Evolutionary conservation across 1,140 invertebrate species (phyloP).

Genomic region (Pseudomyrmex dendroicus): DNA sequence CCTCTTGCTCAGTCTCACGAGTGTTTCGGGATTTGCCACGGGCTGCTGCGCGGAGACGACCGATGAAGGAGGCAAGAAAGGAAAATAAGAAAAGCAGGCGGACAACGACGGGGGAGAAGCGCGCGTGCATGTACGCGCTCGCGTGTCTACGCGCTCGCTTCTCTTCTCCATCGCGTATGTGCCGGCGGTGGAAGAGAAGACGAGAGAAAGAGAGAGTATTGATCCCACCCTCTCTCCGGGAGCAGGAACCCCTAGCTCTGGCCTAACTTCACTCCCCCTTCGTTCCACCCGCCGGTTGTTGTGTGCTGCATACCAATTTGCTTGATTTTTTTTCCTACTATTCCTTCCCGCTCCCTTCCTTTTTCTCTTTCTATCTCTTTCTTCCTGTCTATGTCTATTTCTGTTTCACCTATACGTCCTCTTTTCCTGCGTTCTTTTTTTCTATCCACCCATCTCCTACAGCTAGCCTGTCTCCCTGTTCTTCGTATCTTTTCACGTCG

Average conservation of each 20-base stretch:
- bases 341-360: background rate
- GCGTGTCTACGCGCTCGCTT: slow-evolving; percentile 29
- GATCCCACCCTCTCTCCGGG: slow-evolving; percentile 80
- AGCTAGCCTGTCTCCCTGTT: slow-evolving; percentile 20
- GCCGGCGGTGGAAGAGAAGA: slow-evolving; percentile 77
- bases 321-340: slow-evolving; percentile 82
- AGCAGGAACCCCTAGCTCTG: slow-evolving; percentile 81
- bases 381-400: no score
- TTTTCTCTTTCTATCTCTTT: background rate
- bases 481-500: slow-evolving; percentile 36
- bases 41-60: slow-evolving; percentile 57
- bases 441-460: slow-evolving; percentile 70
- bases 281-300: slow-evolving; percentile 81
- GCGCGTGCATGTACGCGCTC: slow-evolving; percentile 52
- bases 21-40: slow-evolving; percentile 57
- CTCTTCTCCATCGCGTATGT: slow-evolving; percentile 14
- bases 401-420: no score
- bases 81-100: slow-evolving; percentile 42
- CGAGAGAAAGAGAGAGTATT: slow-evolving; percentile 83
- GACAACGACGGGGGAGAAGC: slow-evolving; percentile 29
- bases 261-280: slow-evolving; percentile 80
- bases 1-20: background rate
- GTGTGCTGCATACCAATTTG: slow-evolving; percentile 86
- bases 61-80: slow-evolving; percentile 56
- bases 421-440: slow-evolving; percentile 49